Percentiles rank a stretch among this genome's conserved stretches.
phyloP scores from a whole-genome alignment of 2,888 invertebrate species.

The Autographa gamma region DNA sequence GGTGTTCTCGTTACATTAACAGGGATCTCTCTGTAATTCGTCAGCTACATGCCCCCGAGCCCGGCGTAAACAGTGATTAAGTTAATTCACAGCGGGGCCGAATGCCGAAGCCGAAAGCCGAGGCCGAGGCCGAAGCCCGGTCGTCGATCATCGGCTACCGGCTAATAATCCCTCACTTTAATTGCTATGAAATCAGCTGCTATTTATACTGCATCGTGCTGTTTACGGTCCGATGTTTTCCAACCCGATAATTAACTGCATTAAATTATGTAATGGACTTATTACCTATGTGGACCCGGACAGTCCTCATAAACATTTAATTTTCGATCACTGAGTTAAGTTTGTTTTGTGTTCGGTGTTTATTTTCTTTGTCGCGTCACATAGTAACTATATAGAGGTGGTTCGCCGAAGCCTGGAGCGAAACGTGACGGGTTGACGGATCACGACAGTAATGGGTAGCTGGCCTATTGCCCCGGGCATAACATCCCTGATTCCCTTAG shows the following conservation, averaged over 20 bases:
- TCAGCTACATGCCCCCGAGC: conserved; percentile 38
- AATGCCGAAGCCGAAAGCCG: conserved; percentile 49
- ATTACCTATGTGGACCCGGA: conserved; percentile 20
- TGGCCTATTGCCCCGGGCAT: conserved; percentile 34
- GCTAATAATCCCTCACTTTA: conserved; percentile 70
- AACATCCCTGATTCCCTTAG: conserved; percentile 24
- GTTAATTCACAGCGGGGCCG: conserved; percentile 56
- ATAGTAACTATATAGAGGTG: conserved; percentile 6
- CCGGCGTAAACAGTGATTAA: conserved; percentile 57
- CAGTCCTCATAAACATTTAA: conserved; percentile 14
- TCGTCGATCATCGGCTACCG: conserved; percentile 53
- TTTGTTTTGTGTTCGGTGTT: conserved; percentile 37
- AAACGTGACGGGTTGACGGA: conserved; percentile 51
- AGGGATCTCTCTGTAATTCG: conserved; percentile 44
- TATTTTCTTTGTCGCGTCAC: conserved; percentile 21
- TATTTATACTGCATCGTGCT: conserved; percentile 62
- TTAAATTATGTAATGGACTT: conserved; percentile 31
- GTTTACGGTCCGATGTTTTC: conserved; percentile 48
- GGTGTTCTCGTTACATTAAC: conserved; percentile 40
- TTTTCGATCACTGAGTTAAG: background rate
- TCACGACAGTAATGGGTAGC: conserved; percentile 31
- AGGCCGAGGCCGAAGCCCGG: conserved; percentile 62
- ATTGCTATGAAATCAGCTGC: conserved; percentile 74
- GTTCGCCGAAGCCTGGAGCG: conserved; percentile 26
- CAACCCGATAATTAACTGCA: conserved; percentile 51